Evolutionary conservation across 2,888 invertebrate species (phyloP), one percentile per base, ranked within the genome.

Genomic region (Furcula furcula): DNA sequence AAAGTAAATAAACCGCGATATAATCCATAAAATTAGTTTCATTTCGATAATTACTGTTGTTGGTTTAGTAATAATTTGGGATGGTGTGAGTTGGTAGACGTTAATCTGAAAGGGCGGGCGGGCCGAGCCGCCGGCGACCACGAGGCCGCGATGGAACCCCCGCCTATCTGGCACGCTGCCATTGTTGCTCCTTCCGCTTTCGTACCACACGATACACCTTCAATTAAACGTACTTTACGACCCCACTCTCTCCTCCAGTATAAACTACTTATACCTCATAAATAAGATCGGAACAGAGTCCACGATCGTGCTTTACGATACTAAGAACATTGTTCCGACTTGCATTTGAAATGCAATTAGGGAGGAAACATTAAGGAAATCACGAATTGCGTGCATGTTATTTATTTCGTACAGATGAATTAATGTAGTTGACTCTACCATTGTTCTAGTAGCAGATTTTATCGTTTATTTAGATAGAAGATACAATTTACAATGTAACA

Each of bases 111-210:
- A 62, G 70, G 73, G 70, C 71, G 70, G 71, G 71, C 68, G 64
- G 72, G 40, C 64, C 55, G 35, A 32, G 76, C 80, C 76, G 66
- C 64, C 70, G 79, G 79, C 79, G 57, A 66, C 66, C 78, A 81
- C 80, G 80, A 68, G 49, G 44, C 35, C 60, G 57, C 26, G 14
- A 14, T 14, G 14, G 9, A 14, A 14, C 74, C 73, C 66, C 83
- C 82, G 83, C 86, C 84, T 76, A 71, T 76, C 65, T 65, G 66
- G 66, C 80, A 78, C 77, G 79, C 69, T 55, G 74, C 79, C 71
- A 82, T 84, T 85, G 83, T 83, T 79, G 47, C 40, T 36, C 44
- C 55, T 55, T 48, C 47, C 45, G 51, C 50, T 50, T 42, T 42
- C 61, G 58, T 65, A 65, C 67, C 59, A 65, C 64, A 64, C 63